Conservation (phyloP, 1,140 invertebrate species). For the Eriocheir sinensis region DNA sequence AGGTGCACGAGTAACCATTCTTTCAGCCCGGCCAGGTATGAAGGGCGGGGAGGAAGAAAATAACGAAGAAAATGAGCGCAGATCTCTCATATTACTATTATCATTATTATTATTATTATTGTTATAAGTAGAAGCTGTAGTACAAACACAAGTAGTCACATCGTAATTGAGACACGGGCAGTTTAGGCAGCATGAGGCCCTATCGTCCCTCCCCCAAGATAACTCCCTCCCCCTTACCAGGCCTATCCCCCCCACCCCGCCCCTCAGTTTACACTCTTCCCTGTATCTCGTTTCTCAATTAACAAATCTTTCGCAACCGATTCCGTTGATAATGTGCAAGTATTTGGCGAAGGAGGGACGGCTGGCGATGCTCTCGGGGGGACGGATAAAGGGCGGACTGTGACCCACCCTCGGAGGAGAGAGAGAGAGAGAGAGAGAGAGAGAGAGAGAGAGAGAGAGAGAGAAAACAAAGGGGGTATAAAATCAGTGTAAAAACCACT, state of each 20-base stretch:
- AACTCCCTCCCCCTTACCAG: too few relatives aligned
- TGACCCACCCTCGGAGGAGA: background rate
- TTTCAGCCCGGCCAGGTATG: too few relatives aligned
- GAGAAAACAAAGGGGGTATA: constrained; percentile 5
- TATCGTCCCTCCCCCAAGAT: too few relatives aligned
- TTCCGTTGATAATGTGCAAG: constrained; percentile 24
- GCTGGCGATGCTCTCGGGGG: background rate
- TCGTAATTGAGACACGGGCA: too few relatives aligned
- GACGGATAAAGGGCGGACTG: background rate
- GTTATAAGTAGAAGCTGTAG: too few relatives aligned
- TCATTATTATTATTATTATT: too few relatives aligned
- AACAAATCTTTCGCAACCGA: constrained; percentile 15
- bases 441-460: constrained; percentile 58
- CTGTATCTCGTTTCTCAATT: background rate
- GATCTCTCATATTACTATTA: too few relatives aligned
- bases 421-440: constrained; percentile 37
- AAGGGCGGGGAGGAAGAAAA: too few relatives aligned
- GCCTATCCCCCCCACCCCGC: background rate
- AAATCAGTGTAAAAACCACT: background rate
- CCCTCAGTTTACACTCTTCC: background rate
- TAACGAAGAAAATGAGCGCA: too few relatives aligned
- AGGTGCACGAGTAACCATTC: background rate
- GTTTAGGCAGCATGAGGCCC: too few relatives aligned
- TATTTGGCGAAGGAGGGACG: background rate
- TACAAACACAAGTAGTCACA: too few relatives aligned